Conservation (phyloP, 2,888 invertebrate genomes). For the Hoplodrina blanda region DNA sequence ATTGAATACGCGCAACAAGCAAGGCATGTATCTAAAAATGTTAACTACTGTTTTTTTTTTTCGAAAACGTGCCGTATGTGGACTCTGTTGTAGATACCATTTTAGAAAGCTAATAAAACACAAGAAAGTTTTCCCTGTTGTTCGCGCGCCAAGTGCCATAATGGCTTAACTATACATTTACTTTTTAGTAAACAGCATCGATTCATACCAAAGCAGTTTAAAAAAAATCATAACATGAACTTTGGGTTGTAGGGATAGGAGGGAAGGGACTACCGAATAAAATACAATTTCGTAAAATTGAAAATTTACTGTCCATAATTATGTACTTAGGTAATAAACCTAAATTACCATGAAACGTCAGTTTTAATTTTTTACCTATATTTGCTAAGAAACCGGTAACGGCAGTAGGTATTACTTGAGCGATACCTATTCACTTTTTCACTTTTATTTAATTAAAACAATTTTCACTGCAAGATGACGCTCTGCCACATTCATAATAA, state of each 20-base stretch:
- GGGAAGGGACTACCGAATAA: conserved; percentile 25
- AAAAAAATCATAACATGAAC: too few relatives aligned
- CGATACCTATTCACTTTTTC: conserved; percentile 51
- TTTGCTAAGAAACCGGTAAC: conserved; percentile 54
- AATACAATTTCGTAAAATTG: conserved; percentile 58
- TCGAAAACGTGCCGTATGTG: too few relatives aligned
- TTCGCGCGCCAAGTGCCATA: too few relatives aligned
- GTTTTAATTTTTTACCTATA: conserved; percentile 45
- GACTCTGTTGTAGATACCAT: too few relatives aligned
- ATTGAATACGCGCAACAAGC: too few relatives aligned
- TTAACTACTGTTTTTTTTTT: too few relatives aligned
- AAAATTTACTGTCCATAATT: conserved; percentile 64
- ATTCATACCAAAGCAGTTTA: too few relatives aligned
- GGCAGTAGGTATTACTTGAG: conserved; percentile 51
- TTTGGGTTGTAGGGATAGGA: not conserved
- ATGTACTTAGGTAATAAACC: conserved; percentile 54
- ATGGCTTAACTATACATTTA: too few relatives aligned
- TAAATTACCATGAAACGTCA: conserved; percentile 56
- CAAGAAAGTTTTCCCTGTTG: too few relatives aligned
- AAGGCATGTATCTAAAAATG: too few relatives aligned
- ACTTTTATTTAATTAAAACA: conserved; percentile 59
- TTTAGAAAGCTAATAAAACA: too few relatives aligned
- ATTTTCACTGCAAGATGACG: conserved; percentile 61
- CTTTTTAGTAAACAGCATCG: too few relatives aligned
- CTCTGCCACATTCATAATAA: conserved; percentile 75